Percentiles rank a stretch among this genome's conserved stretches.
phyloP scores from a whole-genome alignment of 2,888 invertebrate species.

The Coremacera marginata region DNA sequence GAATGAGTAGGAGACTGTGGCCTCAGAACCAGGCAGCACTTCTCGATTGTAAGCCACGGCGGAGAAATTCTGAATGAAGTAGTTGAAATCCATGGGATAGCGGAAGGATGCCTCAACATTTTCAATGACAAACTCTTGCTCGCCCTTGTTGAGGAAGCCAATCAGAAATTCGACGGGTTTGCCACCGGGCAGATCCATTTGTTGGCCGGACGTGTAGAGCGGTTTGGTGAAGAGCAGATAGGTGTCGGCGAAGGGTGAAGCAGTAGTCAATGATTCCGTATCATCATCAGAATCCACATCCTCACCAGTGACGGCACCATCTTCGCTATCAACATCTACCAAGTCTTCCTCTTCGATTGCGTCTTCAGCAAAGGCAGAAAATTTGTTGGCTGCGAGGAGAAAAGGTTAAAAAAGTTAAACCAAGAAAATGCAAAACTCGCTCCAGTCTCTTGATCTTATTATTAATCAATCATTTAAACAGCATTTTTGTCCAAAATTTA shows the following conservation, averaged over 20 bases:
- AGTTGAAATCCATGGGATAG: constrained; percentile 98
- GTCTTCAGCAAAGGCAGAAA: constrained; percentile 68
- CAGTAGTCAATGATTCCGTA: constrained; percentile 73
- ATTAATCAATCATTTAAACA: neutral
- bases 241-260: constrained; percentile 93
- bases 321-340: constrained; percentile 73
- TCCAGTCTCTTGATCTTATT: neutral
- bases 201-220: constrained; percentile 73
- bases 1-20: constrained; percentile 95
- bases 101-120: constrained; percentile 97
- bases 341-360: constrained; percentile 76
- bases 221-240: constrained; percentile 91
- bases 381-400: constrained; percentile 68
- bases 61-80: constrained; percentile 98
- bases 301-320: constrained; percentile 74
- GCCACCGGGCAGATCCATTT: constrained; percentile 83
- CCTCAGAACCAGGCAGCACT: constrained; percentile 92
- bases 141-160: constrained; percentile 95
- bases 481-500: neutral
- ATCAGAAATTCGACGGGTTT: constrained; percentile 94
- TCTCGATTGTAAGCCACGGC: constrained; percentile 87
- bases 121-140: constrained; percentile 91
- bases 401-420: neutral
- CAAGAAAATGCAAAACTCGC: neutral
- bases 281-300: constrained; percentile 73